A percentile compares a stretch with the other conserved stretches of the same genome.
Evolutionary conservation across 2,888 invertebrate species (phyloP).

Genomic region (Piscicola geometra): DNA sequence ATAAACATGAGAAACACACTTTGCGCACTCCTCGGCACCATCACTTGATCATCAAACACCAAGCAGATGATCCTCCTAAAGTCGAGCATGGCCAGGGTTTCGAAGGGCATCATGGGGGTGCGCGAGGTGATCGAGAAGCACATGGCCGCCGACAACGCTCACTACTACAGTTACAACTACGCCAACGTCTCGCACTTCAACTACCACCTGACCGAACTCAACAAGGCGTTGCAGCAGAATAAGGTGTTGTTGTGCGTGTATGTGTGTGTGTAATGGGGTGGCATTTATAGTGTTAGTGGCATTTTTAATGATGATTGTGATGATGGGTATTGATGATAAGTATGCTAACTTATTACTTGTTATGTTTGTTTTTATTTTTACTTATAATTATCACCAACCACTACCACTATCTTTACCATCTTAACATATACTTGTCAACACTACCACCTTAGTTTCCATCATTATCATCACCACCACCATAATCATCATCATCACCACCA

Average conservation of each 20-base stretch:
- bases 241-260: neutral
- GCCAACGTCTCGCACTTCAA: neutral
- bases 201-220: constrained; percentile 7
- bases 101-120: neutral
- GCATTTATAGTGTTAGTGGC: too few species aligned
- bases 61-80: neutral
- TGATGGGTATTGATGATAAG: neutral
- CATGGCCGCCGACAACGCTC: neutral
- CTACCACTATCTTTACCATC: constrained; percentile 17
- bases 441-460: neutral
- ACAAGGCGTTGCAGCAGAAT: neutral
- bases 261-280: neutral
- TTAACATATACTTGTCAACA: constrained; percentile 21
- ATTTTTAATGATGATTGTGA: neutral
- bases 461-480: constrained; percentile 16
- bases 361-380: too few species aligned
- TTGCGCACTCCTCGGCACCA: neutral
- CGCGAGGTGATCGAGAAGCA: neutral
- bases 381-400: too few species aligned
- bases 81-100: neutral
- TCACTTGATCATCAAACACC: neutral
- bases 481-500: constrained; percentile 8
- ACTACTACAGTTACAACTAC: neutral
- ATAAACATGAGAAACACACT: neutral
- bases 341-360: too few species aligned